Percentiles rank a stretch among this genome's conserved stretches.
Conservation (phyloP, 2,113 vertebrate species). For the Semnornis frantzii region DNA sequence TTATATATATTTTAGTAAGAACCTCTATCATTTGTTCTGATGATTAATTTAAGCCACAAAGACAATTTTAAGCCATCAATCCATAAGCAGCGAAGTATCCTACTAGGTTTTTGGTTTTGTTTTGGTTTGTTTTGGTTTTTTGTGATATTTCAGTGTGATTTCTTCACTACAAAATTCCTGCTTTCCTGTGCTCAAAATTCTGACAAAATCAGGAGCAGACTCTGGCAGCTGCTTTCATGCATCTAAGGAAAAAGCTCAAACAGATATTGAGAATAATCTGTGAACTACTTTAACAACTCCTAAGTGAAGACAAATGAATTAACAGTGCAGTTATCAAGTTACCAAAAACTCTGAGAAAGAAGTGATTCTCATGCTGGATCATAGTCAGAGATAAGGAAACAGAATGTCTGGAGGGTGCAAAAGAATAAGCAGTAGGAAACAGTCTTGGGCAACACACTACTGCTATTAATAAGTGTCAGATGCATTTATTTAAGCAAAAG, state of each 20-base stretch:
- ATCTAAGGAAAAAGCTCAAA: neutral
- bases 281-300: neutral
- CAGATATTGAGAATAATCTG: neutral
- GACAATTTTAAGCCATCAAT: neutral
- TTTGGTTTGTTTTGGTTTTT: too few relatives aligned
- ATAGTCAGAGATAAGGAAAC: neutral
- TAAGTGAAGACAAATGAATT: neutral
- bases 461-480: neutral
- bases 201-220: neutral
- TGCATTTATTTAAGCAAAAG: neutral
- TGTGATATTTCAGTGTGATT: neutral
- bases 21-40: neutral
- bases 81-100: neutral
- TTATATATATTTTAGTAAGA: neutral
- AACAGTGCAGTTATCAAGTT: neutral
- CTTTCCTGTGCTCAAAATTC: neutral
- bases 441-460: neutral
- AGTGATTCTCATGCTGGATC: neutral
- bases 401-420: neutral
- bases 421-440: neutral
- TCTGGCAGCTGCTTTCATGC: neutral
- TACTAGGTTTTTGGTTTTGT: neutral
- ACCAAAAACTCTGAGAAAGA: neutral
- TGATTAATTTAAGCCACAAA: neutral
- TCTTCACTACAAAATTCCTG: neutral